These are phyloP conservation scores for Phenganax stokvisi DNA, from an alignment of 92 coral and sea anemone species.

Conservation along the genomic window DNA sequence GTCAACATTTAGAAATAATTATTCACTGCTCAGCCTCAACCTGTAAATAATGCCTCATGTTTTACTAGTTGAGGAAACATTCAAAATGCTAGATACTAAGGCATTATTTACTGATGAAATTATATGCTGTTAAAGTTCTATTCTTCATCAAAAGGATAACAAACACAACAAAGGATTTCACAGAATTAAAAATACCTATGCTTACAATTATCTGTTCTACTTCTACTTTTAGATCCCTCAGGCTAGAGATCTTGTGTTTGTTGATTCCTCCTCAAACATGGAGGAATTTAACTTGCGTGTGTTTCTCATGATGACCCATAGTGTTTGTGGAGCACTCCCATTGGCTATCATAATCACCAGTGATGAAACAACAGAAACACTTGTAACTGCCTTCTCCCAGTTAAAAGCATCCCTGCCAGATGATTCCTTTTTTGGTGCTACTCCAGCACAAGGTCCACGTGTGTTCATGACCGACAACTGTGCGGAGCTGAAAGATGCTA, in stretches of 20 bases:
- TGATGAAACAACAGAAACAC: constrained; percentile 7
- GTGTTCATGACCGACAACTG: constrained; percentile 17
- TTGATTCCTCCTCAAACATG: constrained; percentile 12
- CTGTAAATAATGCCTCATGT: too few species aligned
- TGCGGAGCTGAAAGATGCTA: background rate
- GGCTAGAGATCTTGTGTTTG: background rate
- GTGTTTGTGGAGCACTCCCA: constrained; percentile 3
- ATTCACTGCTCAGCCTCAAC: too few species aligned
- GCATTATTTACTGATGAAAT: too few species aligned
- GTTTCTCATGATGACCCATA: background rate
- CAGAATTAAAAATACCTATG: too few species aligned
- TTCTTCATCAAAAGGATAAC: too few species aligned
- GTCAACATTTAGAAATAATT: too few species aligned
- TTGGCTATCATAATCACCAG: constrained; percentile 4
- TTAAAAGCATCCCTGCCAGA: background rate
- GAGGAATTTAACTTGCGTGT: background rate
- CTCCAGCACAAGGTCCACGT: background rate
- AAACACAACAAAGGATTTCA: too few species aligned
- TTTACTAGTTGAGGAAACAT: too few species aligned
- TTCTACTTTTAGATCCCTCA: background rate
- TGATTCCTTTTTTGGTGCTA: background rate
- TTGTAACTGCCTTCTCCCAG: background rate
- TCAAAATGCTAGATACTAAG: too few species aligned
- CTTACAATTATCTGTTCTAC: too few species aligned
- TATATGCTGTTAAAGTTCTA: too few species aligned